Conservation (phyloP, 2,113 vertebrate species). For the Oreochromis niloticus region DNA sequence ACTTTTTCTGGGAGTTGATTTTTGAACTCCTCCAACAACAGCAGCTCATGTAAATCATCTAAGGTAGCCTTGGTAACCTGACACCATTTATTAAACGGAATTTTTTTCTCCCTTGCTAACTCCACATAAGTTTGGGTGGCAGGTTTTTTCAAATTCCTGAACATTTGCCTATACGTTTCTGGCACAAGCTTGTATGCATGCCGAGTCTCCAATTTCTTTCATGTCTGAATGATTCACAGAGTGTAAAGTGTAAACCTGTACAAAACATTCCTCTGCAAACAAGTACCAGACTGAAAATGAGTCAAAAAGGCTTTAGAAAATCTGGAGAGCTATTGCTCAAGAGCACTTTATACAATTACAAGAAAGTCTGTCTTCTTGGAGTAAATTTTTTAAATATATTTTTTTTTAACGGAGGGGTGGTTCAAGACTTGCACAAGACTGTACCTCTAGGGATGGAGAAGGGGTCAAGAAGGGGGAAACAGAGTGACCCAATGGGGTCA, state of each 20-base stretch:
- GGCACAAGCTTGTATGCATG: neutral
- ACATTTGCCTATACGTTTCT: accelerated
- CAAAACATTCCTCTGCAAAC: too few relatives aligned
- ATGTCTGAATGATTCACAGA: too few relatives aligned
- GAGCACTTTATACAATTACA: neutral
- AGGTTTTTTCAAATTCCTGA: neutral
- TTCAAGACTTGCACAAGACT: too few relatives aligned
- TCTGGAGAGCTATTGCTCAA: too few relatives aligned
- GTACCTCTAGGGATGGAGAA: too few relatives aligned
- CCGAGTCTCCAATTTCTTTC: too few relatives aligned
- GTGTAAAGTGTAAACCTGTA: too few relatives aligned
- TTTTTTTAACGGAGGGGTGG: too few relatives aligned
- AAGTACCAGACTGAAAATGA: too few relatives aligned
- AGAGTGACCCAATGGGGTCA: neutral
- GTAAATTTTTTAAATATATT: too few relatives aligned
- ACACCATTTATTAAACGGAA: neutral
- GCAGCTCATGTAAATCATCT: neutral
- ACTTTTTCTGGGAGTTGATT: neutral
- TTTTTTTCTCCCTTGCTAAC: neutral
- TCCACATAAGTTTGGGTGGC: neutral
- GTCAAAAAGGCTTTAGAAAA: too few relatives aligned
- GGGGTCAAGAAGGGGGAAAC: neutral
- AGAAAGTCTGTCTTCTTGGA: too few relatives aligned
- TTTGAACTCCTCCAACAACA: neutral
- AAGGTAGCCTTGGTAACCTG: neutral